Percentiles rank a stretch among this genome's conserved stretches.
Evolutionary conservation across 53 echinoderm and acorn worm genomes (phyloP).

Genomic region (Antedon mediterranea): DNA sequence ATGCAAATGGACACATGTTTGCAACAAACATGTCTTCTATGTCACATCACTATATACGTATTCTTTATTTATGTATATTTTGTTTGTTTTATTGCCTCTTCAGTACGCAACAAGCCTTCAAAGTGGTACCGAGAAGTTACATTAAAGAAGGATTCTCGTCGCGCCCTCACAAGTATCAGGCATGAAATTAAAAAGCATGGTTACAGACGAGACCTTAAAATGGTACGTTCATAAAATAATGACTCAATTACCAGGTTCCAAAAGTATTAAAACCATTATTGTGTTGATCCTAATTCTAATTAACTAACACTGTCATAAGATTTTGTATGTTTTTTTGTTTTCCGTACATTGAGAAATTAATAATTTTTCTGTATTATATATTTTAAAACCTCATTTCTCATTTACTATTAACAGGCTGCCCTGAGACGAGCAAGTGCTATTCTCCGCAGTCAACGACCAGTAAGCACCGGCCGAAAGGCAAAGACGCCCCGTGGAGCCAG

Average conservation of each 20-base stretch:
- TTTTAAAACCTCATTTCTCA: slow-evolving; percentile 3
- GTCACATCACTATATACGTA: too few relatives aligned
- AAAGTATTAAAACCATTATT: too few relatives aligned
- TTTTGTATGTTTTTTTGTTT: too few relatives aligned
- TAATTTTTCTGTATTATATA: not conserved
- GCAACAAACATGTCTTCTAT: too few relatives aligned
- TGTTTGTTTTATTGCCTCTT: not conserved
- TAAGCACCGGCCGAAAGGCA: slow-evolving; percentile 55
- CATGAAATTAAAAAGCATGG: slow-evolving; percentile 46
- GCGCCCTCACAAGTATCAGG: slow-evolving; percentile 75
- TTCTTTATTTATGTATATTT: too few relatives aligned
- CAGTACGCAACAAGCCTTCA: slow-evolving; percentile 69
- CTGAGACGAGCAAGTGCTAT: slow-evolving; percentile 83
- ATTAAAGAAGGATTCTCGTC: slow-evolving; percentile 84
- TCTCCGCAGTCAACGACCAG: slow-evolving; percentile 77
- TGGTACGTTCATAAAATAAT: slow-evolving; percentile 25
- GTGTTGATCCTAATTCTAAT: too few relatives aligned
- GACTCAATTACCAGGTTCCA: too few relatives aligned
- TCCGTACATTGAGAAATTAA: too few relatives aligned
- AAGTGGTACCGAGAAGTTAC: slow-evolving; percentile 56
- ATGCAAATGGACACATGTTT: too few relatives aligned
- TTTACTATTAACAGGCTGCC: slow-evolving; percentile 41
- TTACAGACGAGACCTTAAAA: slow-evolving; percentile 80
- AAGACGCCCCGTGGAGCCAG: not conserved
- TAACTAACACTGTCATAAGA: too few relatives aligned